Evolutionary conservation across 2,113 vertebrate genomes (phyloP), one percentile per base, ranked within the genome.

Genomic region (Aspidoscelis tigris): DNA sequence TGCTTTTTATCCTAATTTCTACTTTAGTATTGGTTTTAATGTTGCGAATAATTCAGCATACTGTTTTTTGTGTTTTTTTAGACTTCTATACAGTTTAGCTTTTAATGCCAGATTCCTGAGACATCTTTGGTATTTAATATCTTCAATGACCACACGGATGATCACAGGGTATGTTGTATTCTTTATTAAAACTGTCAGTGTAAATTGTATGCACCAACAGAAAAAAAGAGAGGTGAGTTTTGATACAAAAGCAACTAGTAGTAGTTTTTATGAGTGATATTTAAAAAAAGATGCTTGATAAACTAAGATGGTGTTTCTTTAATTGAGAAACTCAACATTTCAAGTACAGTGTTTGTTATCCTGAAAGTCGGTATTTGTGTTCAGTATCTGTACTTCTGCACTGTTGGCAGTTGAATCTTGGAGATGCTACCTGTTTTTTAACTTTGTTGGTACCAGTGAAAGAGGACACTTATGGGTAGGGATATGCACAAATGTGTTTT

Each of bases 121-220:
- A 84, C 99, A 99, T 88, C 97, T 99, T 68, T 99, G 99, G 98
- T 94, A 97, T 94, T 96, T 99, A 88, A 98, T 99, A 89, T 98
- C 97, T 39, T 99, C 98, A n/a, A 98, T 99, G 98, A 99, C 97
- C 16, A 99, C 98, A 5, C 97, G 96, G 92, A 99, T 99, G 97
- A 99, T 99, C 94, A 99, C 98, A 55, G 98, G 99, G 99, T 99
- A 96, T 86, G 97, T 96, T 88, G 79, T 70, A 0, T 1, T 2
- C 24, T 18, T 2, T 43, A 26, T 83, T 89, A 65, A 76, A 7
- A 81, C 50, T 14, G 1, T 14, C 50, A 89, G 61, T 50, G 44
- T 65, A 68, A 64, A 33, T 87, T 76, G 3, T 58, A 39, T 3
- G 0, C 75, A 3, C 7, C 20, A 68, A 2, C 44, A 16, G 10